Percentiles rank a stretch among this genome's conserved stretches.
Conservation (phyloP, 2,113 vertebrate species). For the Ranitomeya imitator region DNA sequence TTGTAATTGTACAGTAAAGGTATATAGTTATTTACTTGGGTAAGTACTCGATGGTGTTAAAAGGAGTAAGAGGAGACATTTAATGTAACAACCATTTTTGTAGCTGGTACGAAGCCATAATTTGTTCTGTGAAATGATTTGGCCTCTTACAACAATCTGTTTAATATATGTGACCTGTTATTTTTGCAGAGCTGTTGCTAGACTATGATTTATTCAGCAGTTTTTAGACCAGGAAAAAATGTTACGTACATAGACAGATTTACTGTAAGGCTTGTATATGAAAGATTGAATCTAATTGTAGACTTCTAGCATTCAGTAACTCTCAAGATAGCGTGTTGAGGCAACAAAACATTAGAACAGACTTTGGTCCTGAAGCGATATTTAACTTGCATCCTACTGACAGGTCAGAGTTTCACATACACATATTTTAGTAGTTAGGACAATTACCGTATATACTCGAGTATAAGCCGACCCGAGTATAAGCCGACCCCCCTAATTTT, state of each 20-base stretch:
- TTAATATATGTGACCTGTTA: neutral
- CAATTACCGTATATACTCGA: no score
- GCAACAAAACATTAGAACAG: neutral
- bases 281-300: conserved; percentile 15
- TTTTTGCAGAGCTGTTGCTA: neutral
- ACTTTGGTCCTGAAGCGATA: neutral
- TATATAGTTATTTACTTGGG: neutral
- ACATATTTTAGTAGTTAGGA: no score
- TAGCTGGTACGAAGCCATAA: neutral
- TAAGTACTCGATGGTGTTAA: neutral
- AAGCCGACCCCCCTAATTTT: no score
- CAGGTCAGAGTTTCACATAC: neutral
- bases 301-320: conserved; percentile 4
- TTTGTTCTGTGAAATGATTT: neutral
- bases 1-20: neutral
- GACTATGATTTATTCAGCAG: neutral
- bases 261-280: conserved; percentile 18
- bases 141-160: neutral
- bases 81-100: neutral
- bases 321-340: neutral
- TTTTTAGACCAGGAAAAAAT: neutral
- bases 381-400: neutral
- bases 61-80: neutral
- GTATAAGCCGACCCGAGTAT: no score
- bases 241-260: neutral